phyloP scores from a whole-genome alignment of 2,888 invertebrate species.

The Cosmia trapezina region DNA sequence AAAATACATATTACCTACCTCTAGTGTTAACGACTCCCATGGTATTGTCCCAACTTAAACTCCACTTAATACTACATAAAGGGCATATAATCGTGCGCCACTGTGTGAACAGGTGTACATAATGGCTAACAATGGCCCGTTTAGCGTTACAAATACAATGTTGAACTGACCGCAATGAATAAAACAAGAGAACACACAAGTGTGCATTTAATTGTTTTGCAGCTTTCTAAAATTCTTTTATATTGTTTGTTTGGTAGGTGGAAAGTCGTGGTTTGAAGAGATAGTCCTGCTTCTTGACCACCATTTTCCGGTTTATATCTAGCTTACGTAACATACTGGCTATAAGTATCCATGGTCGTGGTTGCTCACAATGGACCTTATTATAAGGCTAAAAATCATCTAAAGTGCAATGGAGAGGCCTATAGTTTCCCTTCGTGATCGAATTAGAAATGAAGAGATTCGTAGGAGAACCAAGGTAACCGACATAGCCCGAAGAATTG shows the following conservation, averaged over 20 bases:
- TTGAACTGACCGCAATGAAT: slow-evolving; percentile 51
- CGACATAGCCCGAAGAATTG: too few species aligned
- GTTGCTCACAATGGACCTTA: too few species aligned
- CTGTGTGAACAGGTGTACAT: slow-evolving; percentile 55
- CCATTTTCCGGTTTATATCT: not conserved
- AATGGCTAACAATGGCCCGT: slow-evolving; percentile 49
- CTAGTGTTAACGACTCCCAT: not conserved
- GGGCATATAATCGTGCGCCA: slow-evolving; percentile 37
- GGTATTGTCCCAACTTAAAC: slow-evolving; percentile 47
- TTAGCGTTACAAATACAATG: slow-evolving; percentile 53
- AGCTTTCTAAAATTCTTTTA: slow-evolving; percentile 34
- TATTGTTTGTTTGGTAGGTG: slow-evolving; percentile 14
- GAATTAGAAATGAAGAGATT: too few species aligned
- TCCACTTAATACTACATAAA: slow-evolving; percentile 55
- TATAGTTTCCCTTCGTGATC: too few species aligned
- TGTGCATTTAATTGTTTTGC: slow-evolving; percentile 50
- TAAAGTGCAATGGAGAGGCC: too few species aligned
- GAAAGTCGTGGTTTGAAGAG: not conserved
- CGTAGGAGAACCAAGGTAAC: too few species aligned
- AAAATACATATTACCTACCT: slow-evolving; percentile 1
- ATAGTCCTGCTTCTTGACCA: not conserved
- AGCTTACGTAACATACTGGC: not conserved
- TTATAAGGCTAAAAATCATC: too few species aligned
- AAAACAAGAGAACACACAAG: slow-evolving; percentile 36
- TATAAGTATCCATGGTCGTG: not conserved